Evolutionary conservation across 2,888 invertebrate genomes (phyloP).

Genomic region (Drosophila acutilabella): DNA sequence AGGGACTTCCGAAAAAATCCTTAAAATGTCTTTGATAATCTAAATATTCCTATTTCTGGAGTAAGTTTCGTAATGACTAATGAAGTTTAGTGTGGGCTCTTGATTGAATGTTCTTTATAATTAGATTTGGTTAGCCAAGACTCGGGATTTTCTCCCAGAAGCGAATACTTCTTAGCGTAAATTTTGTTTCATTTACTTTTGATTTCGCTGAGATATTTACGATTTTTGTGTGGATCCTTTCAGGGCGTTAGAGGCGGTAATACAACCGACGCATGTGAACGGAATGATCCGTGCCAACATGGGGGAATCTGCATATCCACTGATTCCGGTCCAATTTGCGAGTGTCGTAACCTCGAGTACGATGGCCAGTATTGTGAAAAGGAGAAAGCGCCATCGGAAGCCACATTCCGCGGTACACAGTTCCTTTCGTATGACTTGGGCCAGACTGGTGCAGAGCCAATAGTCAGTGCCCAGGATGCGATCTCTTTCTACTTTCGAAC

Average conservation of each 20-base stretch:
- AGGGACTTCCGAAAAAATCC: no score
- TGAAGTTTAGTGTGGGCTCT: no score
- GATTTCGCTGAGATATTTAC: not conserved
- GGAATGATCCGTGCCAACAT: constrained; percentile 96
- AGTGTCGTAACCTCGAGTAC: constrained; percentile 96
- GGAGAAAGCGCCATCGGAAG: constrained; percentile 97
- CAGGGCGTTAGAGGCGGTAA: constrained; percentile 85
- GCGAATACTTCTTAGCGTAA: not conserved
- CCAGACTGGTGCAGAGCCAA: constrained; percentile 93
- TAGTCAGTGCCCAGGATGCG: constrained; percentile 95
- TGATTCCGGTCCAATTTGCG: constrained; percentile 97
- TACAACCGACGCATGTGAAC: constrained; percentile 93
- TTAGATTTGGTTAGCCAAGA: no score
- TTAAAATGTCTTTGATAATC: no score
- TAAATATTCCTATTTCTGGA: no score
- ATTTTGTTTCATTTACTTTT: not conserved
- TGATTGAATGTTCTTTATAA: no score
- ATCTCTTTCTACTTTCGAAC: constrained; percentile 97
- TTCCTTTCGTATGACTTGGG: constrained; percentile 96
- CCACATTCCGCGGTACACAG: constrained; percentile 96
- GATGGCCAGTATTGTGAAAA: constrained; percentile 97
- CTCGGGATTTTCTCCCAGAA: not conserved
- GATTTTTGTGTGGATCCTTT: not conserved
- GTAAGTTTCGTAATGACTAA: no score
- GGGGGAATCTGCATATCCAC: constrained; percentile 98